These are phyloP conservation scores for Leuciscus idus DNA, from an alignment of 2,113 vertebrate genomes.

Conservation along the genomic window DNA sequence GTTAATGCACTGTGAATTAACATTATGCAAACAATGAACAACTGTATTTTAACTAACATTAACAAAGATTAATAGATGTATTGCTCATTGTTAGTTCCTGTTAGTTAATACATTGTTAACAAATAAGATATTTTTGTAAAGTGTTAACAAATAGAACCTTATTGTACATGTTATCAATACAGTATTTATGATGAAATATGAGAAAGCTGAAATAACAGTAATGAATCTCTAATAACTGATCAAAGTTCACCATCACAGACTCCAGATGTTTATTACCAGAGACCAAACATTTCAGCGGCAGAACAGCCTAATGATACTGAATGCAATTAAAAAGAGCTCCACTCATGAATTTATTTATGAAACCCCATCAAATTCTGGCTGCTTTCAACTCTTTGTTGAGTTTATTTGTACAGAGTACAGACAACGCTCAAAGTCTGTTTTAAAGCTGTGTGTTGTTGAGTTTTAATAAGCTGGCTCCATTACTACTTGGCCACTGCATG, in stretches of 20 bases:
- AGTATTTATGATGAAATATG: neutral
- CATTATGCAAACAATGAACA: too few species aligned
- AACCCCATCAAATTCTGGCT: neutral
- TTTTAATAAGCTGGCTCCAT: constrained; percentile 33
- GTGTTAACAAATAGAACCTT: too few species aligned
- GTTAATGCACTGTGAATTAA: too few species aligned
- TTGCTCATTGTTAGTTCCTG: too few species aligned
- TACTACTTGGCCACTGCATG: constrained; percentile 1
- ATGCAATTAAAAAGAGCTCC: neutral
- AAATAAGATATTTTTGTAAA: too few species aligned
- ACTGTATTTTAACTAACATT: too few species aligned
- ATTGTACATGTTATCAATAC: too few species aligned
- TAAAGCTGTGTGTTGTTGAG: constrained; percentile 2
- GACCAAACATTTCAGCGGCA: neutral
- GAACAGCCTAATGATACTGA: neutral
- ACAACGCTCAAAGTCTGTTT: neutral
- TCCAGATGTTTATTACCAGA: neutral
- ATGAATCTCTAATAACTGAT: neutral
- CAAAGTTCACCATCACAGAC: neutral
- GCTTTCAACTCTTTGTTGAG: neutral
- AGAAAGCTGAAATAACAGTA: neutral
- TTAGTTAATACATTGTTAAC: too few species aligned
- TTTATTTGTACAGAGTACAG: constrained; percentile 4
- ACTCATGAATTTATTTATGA: constrained; percentile 14
- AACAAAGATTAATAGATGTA: too few species aligned